A percentile compares a stretch with the other conserved stretches of the same genome.
Conservation (phyloP, 1,140 invertebrate species). For the Antheraea pernyi region DNA sequence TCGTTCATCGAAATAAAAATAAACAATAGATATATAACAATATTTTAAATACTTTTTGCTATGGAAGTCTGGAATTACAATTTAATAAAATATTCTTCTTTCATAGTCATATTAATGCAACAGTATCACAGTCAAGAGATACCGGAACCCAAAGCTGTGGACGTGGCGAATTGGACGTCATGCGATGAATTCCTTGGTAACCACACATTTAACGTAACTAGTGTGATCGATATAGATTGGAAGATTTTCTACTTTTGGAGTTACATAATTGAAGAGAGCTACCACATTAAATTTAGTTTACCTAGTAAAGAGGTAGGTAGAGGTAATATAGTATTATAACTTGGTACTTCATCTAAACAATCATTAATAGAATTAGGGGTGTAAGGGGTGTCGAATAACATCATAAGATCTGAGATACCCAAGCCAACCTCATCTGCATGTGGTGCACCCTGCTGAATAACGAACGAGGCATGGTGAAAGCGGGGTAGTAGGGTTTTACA, state of each 20-base stretch:
- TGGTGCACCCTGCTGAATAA: too few species aligned
- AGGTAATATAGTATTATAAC: too few species aligned
- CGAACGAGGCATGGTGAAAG: too few species aligned
- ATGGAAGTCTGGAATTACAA: background rate
- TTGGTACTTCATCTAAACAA: too few species aligned
- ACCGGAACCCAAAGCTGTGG: background rate
- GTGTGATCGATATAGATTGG: conserved; percentile 48
- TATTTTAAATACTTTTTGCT: background rate
- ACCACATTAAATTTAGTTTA: conserved; percentile 40
- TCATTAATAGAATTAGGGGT: too few species aligned
- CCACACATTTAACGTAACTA: conserved; percentile 31
- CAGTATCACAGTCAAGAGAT: background rate
- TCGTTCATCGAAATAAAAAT: too few species aligned
- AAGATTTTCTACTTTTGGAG: conserved; percentile 55
- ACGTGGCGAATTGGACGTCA: conserved; percentile 40
- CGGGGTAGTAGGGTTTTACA: too few species aligned
- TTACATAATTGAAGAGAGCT: conserved; percentile 25
- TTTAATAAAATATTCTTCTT: background rate
- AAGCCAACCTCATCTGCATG: too few species aligned
- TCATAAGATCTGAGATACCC: too few species aligned
- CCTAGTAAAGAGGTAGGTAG: conserved; percentile 15
- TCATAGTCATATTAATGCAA: background rate
- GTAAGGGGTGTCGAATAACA: too few species aligned
- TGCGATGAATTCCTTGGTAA: conserved; percentile 48
- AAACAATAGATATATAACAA: too few species aligned